A percentile compares a stretch with the other conserved stretches of the same genome.
Evolutionary conservation across 2,797 vertebrate genomes (phyloP).

Genomic region (Aplochiton taeniatus): DNA sequence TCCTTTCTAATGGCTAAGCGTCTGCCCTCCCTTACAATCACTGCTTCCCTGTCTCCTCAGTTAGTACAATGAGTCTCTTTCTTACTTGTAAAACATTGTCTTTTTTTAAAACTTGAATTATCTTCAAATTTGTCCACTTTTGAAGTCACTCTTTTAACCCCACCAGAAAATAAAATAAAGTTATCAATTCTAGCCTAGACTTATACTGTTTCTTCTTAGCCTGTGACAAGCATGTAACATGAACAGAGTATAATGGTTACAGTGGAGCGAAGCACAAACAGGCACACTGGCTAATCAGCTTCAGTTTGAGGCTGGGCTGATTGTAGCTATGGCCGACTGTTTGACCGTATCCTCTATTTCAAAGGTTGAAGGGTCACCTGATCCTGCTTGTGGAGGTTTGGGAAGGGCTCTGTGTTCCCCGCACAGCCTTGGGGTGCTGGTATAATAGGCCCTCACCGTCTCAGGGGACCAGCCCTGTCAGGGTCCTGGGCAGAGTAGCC

Average conservation of each 20-base stretch:
- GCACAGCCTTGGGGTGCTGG: slow-evolving; percentile 40
- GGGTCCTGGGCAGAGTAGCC: slow-evolving; percentile 39
- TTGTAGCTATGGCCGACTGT: slow-evolving; percentile 47
- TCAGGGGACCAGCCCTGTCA: slow-evolving; percentile 40
- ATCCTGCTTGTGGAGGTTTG: slow-evolving; percentile 53
- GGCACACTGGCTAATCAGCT: slow-evolving; percentile 29
- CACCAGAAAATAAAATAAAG: too few relatives aligned
- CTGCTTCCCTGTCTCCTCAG: too few relatives aligned
- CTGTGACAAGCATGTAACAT: too few relatives aligned
- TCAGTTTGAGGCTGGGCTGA: slow-evolving; percentile 30
- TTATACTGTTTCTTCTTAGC: too few relatives aligned
- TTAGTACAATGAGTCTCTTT: too few relatives aligned
- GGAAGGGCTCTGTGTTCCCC: slow-evolving; percentile 31
- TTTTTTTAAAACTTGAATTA: too few relatives aligned
- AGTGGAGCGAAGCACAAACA: slow-evolving; percentile 13
- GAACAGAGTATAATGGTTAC: not conserved
- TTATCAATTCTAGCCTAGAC: too few relatives aligned
- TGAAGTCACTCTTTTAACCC: too few relatives aligned
- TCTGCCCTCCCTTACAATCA: too few relatives aligned
- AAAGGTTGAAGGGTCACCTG: slow-evolving; percentile 68
- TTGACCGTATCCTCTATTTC: slow-evolving; percentile 69
- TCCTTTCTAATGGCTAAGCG: too few relatives aligned
- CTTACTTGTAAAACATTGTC: too few relatives aligned
- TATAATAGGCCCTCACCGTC: slow-evolving; percentile 49
- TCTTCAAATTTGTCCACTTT: too few relatives aligned